Evolutionary conservation across 2,113 vertebrate genomes (phyloP).

Genomic region (Spizaetus ornatus): DNA sequence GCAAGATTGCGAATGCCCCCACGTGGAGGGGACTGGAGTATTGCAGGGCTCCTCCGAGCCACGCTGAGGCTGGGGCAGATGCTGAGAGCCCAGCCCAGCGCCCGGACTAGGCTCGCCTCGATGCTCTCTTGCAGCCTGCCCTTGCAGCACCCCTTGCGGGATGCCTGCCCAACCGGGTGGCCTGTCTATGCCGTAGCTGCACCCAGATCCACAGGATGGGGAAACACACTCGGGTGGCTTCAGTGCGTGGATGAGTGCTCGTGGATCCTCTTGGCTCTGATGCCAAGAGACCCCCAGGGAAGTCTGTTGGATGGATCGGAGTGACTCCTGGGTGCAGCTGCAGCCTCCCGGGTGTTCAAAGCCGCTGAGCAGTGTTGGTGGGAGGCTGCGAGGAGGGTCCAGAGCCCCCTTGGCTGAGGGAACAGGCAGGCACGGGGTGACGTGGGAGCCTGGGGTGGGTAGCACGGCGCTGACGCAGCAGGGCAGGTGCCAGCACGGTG

Average conservation of each 20-base stretch:
- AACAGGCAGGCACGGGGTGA: rapidly evolving
- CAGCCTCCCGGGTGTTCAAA: neutral
- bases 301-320: neutral
- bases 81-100: rapidly evolving
- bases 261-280: too few species aligned
- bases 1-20: neutral
- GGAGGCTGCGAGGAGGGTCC: neutral
- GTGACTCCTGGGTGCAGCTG: neutral
- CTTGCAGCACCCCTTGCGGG: rapidly evolving
- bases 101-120: rapidly evolving
- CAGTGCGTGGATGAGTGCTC: rapidly evolving
- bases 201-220: rapidly evolving
- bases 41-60: neutral
- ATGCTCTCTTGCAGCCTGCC: too few species aligned
- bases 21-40: neutral
- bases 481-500: neutral
- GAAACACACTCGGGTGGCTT: rapidly evolving
- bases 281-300: neutral
- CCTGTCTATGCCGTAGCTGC: neutral
- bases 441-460: neutral
- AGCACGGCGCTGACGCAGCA: neutral
- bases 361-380: rapidly evolving
- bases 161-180: too few species aligned
- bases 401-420: neutral
- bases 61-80: rapidly evolving